Evolutionary conservation across 2,797 vertebrate species (phyloP).

Genomic region (Propithecus perrieri): DNA sequence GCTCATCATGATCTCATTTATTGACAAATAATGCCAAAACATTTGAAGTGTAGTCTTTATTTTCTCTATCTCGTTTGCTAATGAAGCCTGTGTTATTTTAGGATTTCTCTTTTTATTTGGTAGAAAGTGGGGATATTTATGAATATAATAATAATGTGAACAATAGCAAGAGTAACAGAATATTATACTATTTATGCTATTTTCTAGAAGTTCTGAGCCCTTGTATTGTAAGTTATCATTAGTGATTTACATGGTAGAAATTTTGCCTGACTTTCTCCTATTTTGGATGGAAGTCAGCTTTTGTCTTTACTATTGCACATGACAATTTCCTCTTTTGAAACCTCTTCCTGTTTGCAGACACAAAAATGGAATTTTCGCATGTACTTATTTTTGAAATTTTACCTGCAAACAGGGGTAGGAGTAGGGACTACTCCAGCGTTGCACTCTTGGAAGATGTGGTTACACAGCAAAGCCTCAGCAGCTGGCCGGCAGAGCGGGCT

Average conservation of each 20-base stretch:
- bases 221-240: not conserved
- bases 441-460: slow-evolving; percentile 94
- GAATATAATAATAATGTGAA: not conserved
- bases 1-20: not conserved
- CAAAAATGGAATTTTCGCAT: not conserved
- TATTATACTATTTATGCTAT: not conserved
- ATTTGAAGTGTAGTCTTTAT: not conserved
- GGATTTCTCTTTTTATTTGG: not conserved
- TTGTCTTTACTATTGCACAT: not conserved
- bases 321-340: not conserved
- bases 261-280: not conserved
- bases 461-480: slow-evolving; percentile 92
- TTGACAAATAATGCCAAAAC: not conserved
- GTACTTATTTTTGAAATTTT: slow-evolving; percentile 57
- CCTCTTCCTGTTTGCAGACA: not conserved
- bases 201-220: slow-evolving; percentile 15
- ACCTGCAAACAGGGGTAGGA: slow-evolving; percentile 97
- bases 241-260: not conserved
- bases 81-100: not conserved
- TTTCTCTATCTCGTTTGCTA: not conserved
- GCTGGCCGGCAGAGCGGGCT: slow-evolving; percentile 90
- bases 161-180: not conserved
- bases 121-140: not conserved
- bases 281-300: not conserved
- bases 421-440: slow-evolving; percentile 90